Conservation (phyloP, 2,888 invertebrate genomes). For the Sinentomon sp. region DNA sequence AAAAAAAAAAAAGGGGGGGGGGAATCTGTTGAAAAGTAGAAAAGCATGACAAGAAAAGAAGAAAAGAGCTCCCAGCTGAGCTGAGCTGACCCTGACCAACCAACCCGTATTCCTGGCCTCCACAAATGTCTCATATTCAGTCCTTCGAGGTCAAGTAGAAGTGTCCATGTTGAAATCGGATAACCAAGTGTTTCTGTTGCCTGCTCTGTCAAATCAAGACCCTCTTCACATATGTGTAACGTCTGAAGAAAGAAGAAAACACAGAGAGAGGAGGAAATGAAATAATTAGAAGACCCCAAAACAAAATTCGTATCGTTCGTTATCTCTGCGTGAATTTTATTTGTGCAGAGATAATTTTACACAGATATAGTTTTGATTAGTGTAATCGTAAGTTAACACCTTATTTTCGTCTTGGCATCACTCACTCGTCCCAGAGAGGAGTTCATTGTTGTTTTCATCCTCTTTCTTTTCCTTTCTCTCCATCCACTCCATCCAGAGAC, state of each 20-base stretch:
- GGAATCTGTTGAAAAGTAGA: neutral
- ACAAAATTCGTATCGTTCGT: no score
- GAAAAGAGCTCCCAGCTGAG: neutral
- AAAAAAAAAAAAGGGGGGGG: conserved; percentile 1
- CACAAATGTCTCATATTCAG: conserved; percentile 84
- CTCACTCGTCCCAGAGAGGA: no score
- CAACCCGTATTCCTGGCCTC: conserved; percentile 56
- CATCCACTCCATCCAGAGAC: no score
- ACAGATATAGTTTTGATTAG: neutral
- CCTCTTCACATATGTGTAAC: conserved; percentile 69
- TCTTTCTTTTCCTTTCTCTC: no score
- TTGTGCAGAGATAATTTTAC: neutral
- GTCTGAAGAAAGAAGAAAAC: conserved; percentile 26
- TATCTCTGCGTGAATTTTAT: no score
- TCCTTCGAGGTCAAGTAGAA: conserved; percentile 74
- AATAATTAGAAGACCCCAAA: no score
- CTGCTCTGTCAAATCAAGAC: conserved; percentile 56
- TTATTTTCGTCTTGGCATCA: no score
- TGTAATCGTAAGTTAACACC: no score
- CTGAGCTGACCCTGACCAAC: neutral
- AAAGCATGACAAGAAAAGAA: conserved; percentile 1
- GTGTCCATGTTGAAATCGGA: conserved; percentile 65
- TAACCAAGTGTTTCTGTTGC: conserved; percentile 49
- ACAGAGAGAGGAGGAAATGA: conserved; percentile 6
- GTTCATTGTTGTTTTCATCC: no score